Evolutionary conservation across 1,140 invertebrate species (phyloP), one percentile per base, ranked within the genome.

Genomic region (Pogonognathellus flavescens): DNA sequence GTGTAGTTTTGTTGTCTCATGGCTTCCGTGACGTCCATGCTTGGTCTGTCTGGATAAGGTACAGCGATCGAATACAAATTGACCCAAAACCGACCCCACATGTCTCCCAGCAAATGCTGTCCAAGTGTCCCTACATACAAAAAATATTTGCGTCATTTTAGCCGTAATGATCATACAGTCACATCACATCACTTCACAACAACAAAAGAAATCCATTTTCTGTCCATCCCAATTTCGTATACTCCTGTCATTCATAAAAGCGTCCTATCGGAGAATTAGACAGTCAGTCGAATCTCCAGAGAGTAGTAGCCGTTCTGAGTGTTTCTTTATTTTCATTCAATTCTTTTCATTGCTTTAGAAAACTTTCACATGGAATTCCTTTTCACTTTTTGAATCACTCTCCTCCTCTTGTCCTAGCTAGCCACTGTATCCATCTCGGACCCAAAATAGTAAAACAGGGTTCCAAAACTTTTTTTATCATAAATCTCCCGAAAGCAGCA

Each of bases 1-100:
- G 90, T 91, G 82, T 91, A 92, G 25, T 86, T 87, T 85, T 95
- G 94, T 88, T 93, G 92, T n/a, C 93, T 90, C 95, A 98, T 96
- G 89, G 95, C 93, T 14, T 94, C 93, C 0, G 95, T 95, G 0
- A 97, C 95, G 91, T 98, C 96, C 5, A 97, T 91, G 82, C 95
- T 94, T 89, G 94, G 94, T 89, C 96, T 95, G 20, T 96, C 95
- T 0, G 96, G 96, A 91, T 95, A 98, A 0, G 97, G 97, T 89
- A 94, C 93, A 0, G 96, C 94, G 6, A 97, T 92, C 72, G 97
- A 95, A 72, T 96, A 92, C 20, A 98, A 94, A 90, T 97, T 97
- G 0, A 93, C 93, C 89, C 90, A 89, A 60, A 89, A 89, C n/a
- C 88, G 22, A 14, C 90, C 89, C 90, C 90, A 91, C 90, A 90